A percentile compares a stretch with the other conserved stretches of the same genome.
phyloP scores from a whole-genome alignment of 1,140 invertebrate genomes.

The Andrena cerasifolii region DNA sequence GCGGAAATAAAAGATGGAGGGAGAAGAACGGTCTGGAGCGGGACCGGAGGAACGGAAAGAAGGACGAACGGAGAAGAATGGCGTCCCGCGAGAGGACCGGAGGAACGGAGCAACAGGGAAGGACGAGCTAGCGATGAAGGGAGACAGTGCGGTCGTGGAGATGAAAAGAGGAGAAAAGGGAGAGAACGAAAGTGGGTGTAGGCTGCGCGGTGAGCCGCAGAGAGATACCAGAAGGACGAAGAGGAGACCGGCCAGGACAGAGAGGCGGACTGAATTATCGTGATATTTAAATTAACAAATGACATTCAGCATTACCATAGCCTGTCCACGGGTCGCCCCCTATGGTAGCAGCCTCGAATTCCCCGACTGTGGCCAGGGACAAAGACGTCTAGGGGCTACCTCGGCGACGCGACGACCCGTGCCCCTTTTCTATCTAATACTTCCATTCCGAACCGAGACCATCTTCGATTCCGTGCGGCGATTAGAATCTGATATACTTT shows the following conservation, averaged over 20 bases:
- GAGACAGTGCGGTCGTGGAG: neutral
- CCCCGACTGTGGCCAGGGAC: conserved; percentile 58
- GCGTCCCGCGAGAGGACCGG: conserved; percentile 17
- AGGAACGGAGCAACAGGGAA: conserved; percentile 16
- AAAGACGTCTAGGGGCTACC: conserved; percentile 63
- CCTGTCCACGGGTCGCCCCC: conserved; percentile 61
- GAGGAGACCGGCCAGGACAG: conserved; percentile 38
- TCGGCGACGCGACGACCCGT: conserved; percentile 25
- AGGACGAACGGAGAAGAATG: conserved; percentile 35
- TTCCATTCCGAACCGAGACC: conserved; percentile 1
- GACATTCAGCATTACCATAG: conserved; percentile 77
- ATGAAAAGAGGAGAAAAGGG: conserved; percentile 40
- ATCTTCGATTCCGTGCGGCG: neutral
- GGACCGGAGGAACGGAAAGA: conserved; percentile 37
- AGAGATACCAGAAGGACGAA: conserved; percentile 27
- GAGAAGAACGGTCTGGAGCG: neutral
- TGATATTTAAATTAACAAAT: conserved; percentile 80
- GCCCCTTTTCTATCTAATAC: conserved; percentile 28
- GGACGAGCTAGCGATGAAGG: neutral
- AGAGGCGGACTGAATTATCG: conserved; percentile 76
- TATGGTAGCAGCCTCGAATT: conserved; percentile 67
- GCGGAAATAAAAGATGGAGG: conserved; percentile 66
- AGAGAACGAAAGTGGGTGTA: conserved; percentile 62
- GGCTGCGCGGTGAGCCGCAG: conserved; percentile 29
- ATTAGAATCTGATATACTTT: no score